phyloP scores from a whole-genome alignment of 2,113 vertebrate genomes.

The Lasiurus borealis region DNA sequence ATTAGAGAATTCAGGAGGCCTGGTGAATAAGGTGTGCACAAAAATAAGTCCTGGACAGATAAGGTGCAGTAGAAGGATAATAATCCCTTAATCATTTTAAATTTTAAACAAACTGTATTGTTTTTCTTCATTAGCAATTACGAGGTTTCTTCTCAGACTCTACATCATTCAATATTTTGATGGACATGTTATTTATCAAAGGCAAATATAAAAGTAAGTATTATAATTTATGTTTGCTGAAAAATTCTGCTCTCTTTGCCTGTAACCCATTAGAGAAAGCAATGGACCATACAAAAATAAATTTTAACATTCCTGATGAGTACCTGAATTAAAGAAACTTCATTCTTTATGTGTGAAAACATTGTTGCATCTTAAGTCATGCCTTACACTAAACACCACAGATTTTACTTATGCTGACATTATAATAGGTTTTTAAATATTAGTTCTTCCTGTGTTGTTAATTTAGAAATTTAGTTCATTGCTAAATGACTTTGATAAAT shows the following conservation, averaged over 20 bases:
- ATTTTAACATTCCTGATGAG: not conserved
- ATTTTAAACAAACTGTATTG: conserved; percentile 39
- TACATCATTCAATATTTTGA: conserved; percentile 95
- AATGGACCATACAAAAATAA: not conserved
- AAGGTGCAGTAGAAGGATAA: not conserved
- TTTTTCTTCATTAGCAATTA: conserved; percentile 87
- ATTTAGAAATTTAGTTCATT: conserved; percentile 8
- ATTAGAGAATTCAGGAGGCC: not conserved
- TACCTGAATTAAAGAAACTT: not conserved
- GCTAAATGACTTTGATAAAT: conserved; percentile 11
- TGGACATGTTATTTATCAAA: conserved; percentile 95
- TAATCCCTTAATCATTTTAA: not conserved
- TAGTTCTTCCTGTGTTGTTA: conserved; percentile 39
- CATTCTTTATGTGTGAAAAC: not conserved
- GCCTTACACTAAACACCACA: not conserved
- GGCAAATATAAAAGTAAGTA: conserved; percentile 92
- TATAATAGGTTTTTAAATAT: not conserved
- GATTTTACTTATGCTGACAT: conserved; percentile 17
- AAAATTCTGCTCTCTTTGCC: conserved; percentile 28
- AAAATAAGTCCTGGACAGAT: not conserved
- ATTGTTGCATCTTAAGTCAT: not conserved
- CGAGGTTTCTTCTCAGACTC: conserved; percentile 93
- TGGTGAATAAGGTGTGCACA: not conserved
- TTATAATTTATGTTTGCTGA: not conserved
- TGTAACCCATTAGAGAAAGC: not conserved